phyloP scores from a whole-genome alignment of 2,888 invertebrate species.

The Lymantria dispar region DNA sequence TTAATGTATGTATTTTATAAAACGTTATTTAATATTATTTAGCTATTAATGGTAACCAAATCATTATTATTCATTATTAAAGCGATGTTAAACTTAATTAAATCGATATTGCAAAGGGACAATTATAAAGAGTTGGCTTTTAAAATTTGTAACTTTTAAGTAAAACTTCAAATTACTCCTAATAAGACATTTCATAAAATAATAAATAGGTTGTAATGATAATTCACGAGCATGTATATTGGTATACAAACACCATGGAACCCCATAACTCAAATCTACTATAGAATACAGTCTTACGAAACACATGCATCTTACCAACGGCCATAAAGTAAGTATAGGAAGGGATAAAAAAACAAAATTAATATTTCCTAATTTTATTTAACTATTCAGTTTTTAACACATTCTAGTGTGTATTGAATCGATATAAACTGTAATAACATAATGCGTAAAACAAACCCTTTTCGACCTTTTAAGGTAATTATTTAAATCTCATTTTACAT shows the following conservation, averaged over 20 bases:
- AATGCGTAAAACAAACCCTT: too few species aligned
- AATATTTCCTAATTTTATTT: not conserved
- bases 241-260: not conserved
- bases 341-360: constrained; percentile 21
- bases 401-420: not conserved
- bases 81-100: too few species aligned
- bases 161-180: too few species aligned
- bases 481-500: too few species aligned
- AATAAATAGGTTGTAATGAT: too few species aligned
- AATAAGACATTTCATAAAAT: not conserved
- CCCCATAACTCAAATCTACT: not conserved
- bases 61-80: too few species aligned
- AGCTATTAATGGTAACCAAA: not conserved
- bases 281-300: constrained; percentile 43
- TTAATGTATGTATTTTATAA: too few species aligned
- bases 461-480: too few species aligned
- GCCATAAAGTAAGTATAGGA: constrained; percentile 42
- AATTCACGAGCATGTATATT: too few species aligned
- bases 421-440: not conserved
- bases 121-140: too few species aligned
- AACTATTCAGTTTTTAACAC: not conserved
- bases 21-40: not conserved
- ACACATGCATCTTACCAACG: constrained; percentile 68
- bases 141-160: too few species aligned
- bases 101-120: too few species aligned